Evolutionary conservation across 2,113 vertebrate genomes (phyloP).

Genomic region (Actinemys pallida): DNA sequence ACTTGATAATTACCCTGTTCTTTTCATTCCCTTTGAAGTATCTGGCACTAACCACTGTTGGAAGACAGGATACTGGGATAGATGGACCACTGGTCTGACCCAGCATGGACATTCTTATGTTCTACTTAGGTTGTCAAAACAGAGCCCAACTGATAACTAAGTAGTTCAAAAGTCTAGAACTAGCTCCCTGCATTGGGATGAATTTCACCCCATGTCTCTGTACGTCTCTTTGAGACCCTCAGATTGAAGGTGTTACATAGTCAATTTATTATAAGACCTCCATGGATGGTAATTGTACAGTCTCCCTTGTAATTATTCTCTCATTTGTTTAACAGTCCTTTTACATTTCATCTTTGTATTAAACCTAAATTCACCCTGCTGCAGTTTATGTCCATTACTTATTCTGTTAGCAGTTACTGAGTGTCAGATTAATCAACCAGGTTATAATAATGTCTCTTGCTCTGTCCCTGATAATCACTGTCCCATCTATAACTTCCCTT

Average conservation of each 20-base stretch:
- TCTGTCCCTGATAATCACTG: not conserved
- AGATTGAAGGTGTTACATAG: not conserved
- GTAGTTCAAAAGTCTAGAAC: not conserved
- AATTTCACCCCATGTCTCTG: not conserved
- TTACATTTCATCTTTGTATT: not conserved
- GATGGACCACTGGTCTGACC: not conserved
- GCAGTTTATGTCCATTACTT: not conserved
- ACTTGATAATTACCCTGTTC: not conserved
- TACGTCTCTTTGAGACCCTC: not conserved
- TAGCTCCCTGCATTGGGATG: not conserved
- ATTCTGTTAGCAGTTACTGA: slow-evolving; percentile 12
- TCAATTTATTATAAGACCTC: not conserved
- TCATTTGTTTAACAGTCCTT: not conserved
- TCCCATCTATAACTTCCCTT: not conserved
- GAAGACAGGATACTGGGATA: not conserved
- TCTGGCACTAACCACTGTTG: not conserved
- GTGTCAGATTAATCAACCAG: not conserved
- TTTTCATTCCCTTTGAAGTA: not conserved
- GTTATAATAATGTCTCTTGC: not conserved
- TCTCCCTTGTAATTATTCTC: not conserved
- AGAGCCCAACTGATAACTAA: not conserved
- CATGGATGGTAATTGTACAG: not conserved
- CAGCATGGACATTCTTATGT: not conserved
- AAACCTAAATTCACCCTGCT: not conserved
- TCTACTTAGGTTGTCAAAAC: not conserved